Evolutionary conservation across 35 echinoderm and acorn worm genomes (phyloP).

Genomic region (Heliocidaris erythrogramma): DNA sequence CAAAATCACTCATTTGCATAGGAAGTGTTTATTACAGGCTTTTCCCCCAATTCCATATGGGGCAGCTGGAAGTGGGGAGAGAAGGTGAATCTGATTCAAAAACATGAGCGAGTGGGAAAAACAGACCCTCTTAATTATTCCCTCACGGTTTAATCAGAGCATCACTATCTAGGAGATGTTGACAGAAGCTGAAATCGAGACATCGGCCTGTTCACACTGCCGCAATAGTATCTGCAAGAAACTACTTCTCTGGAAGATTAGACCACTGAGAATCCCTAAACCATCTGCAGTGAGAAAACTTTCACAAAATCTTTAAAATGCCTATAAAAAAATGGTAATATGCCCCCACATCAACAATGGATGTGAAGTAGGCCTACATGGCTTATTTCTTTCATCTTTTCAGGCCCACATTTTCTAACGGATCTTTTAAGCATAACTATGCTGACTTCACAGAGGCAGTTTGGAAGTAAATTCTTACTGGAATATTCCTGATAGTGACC

Average conservation of each 20-base stretch:
- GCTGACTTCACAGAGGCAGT: too few species aligned
- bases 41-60: not conserved
- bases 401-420: too few species aligned
- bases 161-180: conserved; percentile 33
- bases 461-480: too few species aligned
- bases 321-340: too few species aligned
- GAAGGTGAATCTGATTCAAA: not conserved
- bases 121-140: conserved; percentile 30
- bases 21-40: conserved; percentile 3
- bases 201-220: not conserved
- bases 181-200: conserved; percentile 38
- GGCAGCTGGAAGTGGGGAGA: not conserved
- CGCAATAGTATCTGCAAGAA: not conserved
- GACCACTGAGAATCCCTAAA: not conserved
- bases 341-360: too few species aligned
- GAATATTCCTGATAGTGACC: too few species aligned
- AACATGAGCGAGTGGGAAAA: not conserved
- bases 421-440: too few species aligned
- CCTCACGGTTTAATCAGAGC: conserved; percentile 39
- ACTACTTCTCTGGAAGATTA: not conserved
- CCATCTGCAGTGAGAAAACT: too few species aligned
- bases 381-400: too few species aligned
- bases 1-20: not conserved
- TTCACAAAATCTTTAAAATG: too few species aligned
- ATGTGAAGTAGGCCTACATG: too few species aligned